phyloP scores from a whole-genome alignment of 2,797 vertebrate genomes.

The Streptopelia turtur region DNA sequence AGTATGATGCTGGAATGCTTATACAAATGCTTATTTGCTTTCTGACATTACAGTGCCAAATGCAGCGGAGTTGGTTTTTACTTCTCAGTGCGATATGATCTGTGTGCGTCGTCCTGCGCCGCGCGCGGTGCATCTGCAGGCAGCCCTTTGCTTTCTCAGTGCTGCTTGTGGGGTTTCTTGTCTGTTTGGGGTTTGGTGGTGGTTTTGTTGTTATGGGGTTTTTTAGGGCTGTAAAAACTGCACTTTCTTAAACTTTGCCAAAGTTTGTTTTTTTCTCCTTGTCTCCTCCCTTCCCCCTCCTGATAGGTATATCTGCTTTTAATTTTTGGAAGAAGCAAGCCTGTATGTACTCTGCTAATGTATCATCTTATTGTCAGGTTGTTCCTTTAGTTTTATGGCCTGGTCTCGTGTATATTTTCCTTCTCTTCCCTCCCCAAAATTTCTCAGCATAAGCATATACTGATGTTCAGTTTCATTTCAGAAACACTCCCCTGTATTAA shows the following conservation, averaged over 20 bases:
- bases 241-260: slow-evolving; percentile 45
- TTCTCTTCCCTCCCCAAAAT: background rate
- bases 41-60: background rate
- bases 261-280: slow-evolving; percentile 23
- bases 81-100: background rate
- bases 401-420: background rate
- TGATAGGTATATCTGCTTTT: background rate
- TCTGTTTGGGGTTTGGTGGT: background rate
- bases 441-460: background rate
- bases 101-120: background rate
- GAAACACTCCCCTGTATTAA: background rate
- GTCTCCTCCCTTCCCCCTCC: background rate
- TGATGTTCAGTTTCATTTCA: background rate
- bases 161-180: background rate
- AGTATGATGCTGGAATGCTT: slow-evolving; percentile 14
- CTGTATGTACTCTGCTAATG: background rate
- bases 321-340: slow-evolving; percentile 10
- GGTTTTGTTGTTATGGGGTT: background rate
- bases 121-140: background rate
- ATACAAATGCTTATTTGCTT: slow-evolving; percentile 6
- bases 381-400: background rate
- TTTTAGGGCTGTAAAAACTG: background rate
- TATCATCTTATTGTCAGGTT: background rate
- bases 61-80: background rate
- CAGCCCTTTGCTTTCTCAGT: background rate